These are phyloP conservation scores for Spilarctia lutea DNA, from an alignment of 2,888 invertebrate species.

Conservation along the genomic window DNA sequence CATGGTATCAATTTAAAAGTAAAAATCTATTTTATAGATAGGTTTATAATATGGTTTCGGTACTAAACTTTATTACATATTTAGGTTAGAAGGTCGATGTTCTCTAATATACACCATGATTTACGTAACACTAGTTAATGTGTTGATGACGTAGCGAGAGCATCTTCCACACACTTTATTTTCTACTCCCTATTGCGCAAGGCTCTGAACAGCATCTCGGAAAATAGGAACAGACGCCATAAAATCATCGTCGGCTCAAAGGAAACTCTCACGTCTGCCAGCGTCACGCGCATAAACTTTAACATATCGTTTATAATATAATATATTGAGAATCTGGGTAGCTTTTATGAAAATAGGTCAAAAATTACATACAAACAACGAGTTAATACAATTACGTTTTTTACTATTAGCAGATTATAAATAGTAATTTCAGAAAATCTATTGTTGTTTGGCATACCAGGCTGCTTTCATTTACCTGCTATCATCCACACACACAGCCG, in stretches of 20 bases:
- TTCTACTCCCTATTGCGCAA: slow-evolving; percentile 76
- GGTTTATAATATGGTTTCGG: neutral
- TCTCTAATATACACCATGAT: slow-evolving; percentile 62
- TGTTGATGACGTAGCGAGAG: slow-evolving; percentile 61
- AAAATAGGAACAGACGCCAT: slow-evolving; percentile 52
- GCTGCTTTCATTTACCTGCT: neutral
- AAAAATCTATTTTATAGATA: slow-evolving; percentile 21
- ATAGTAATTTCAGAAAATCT: neutral
- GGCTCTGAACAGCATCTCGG: slow-evolving; percentile 49
- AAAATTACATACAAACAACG: neutral
- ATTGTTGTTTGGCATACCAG: no score
- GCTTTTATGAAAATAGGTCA: neutral
- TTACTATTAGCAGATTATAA: neutral
- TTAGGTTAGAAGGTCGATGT: slow-evolving; percentile 58
- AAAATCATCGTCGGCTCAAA: slow-evolving; percentile 55
- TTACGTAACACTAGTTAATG: slow-evolving; percentile 69
- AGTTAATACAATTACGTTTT: neutral
- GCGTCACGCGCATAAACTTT: slow-evolving; percentile 10
- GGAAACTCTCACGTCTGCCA: slow-evolving; percentile 45
- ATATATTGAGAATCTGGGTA: neutral
- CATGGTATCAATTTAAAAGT: slow-evolving; percentile 28
- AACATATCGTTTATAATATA: slow-evolving; percentile 6
- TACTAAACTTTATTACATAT: slow-evolving; percentile 28
- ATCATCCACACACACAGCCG: neutral
- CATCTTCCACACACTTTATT: slow-evolving; percentile 70